phyloP scores from a whole-genome alignment of 2,113 vertebrate species.

The Anoplopoma fimbria region DNA sequence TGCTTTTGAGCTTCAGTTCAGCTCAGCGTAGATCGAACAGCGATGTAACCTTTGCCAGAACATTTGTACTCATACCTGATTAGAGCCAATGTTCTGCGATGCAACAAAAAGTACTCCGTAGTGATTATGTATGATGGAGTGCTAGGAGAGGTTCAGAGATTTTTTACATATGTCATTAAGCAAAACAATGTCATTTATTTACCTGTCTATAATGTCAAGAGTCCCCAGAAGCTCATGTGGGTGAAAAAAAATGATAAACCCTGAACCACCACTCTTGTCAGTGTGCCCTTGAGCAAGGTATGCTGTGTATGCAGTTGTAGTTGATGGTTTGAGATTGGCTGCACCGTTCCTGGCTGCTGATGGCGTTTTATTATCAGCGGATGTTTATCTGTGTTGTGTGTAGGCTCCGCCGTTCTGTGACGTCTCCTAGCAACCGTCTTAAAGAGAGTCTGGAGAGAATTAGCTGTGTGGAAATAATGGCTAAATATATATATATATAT shows the following conservation, averaged over 20 bases:
- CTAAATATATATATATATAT: conserved; percentile 29
- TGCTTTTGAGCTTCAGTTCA: background rate
- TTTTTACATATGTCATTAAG: background rate
- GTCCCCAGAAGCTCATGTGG: background rate
- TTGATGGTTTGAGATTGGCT: background rate
- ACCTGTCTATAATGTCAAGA: background rate
- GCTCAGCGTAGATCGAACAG: background rate
- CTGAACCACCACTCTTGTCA: background rate
- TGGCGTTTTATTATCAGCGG: conserved; percentile 13
- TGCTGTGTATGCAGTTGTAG: background rate
- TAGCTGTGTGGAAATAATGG: conserved; percentile 41
- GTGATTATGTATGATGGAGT: no score
- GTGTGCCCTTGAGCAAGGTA: conserved; percentile 20
- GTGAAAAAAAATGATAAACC: background rate
- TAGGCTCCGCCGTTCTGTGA: conserved; percentile 29
- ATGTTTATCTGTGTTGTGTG: conserved; percentile 38
- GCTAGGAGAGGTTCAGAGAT: background rate
- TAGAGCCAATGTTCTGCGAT: no score
- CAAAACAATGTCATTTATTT: background rate
- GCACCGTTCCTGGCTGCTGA: background rate
- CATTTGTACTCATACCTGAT: background rate
- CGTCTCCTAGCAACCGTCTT: conserved; percentile 69
- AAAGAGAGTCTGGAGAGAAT: conserved; percentile 38
- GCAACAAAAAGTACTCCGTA: no score
- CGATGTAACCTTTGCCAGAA: background rate